Conservation (phyloP, 92 coral and sea anemone species). For the Zoanthus sociatus region DNA sequence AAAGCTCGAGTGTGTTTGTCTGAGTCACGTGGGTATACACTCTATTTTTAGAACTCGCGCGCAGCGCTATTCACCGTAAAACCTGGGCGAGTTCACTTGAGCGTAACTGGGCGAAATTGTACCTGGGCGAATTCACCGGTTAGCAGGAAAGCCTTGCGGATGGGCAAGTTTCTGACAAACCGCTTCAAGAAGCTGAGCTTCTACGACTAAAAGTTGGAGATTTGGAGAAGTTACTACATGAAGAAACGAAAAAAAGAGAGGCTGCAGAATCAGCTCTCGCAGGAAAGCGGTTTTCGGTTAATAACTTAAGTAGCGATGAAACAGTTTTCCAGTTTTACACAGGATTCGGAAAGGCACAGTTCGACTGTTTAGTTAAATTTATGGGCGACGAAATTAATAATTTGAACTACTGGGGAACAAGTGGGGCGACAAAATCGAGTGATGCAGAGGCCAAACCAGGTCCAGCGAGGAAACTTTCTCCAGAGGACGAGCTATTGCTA, state of each 20-base stretch:
- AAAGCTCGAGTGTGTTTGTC: no score
- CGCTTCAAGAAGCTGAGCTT: slow-evolving; percentile 1
- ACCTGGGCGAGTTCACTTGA: no score
- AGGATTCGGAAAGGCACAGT: slow-evolving; percentile 56
- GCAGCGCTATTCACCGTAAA: background rate
- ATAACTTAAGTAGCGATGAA: slow-evolving; percentile 36
- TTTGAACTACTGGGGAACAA: slow-evolving; percentile 53
- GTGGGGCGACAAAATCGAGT: slow-evolving; percentile 40
- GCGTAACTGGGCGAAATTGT: no score
- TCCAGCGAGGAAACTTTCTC: slow-evolving; percentile 45
- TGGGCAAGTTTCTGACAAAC: background rate
- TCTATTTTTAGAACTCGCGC: background rate
- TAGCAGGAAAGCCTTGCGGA: background rate
- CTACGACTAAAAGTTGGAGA: slow-evolving; percentile 6
- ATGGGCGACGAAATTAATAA: slow-evolving; percentile 47
- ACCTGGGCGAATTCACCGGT: no score
- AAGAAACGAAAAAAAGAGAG: slow-evolving; percentile 19
- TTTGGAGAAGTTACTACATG: slow-evolving; percentile 38
- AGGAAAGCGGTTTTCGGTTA: slow-evolving; percentile 55
- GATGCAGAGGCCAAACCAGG: slow-evolving; percentile 46
- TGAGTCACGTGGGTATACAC: no score
- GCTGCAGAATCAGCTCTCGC: slow-evolving; percentile 41
- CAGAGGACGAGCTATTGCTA: slow-evolving; percentile 59
- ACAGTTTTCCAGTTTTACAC: slow-evolving; percentile 63
- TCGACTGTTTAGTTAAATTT: slow-evolving; percentile 40